Percentiles rank a stretch among this genome's conserved stretches.
phyloP scores from a whole-genome alignment of 2,797 vertebrate genomes.

The Aselliscus stoliczkanus region DNA sequence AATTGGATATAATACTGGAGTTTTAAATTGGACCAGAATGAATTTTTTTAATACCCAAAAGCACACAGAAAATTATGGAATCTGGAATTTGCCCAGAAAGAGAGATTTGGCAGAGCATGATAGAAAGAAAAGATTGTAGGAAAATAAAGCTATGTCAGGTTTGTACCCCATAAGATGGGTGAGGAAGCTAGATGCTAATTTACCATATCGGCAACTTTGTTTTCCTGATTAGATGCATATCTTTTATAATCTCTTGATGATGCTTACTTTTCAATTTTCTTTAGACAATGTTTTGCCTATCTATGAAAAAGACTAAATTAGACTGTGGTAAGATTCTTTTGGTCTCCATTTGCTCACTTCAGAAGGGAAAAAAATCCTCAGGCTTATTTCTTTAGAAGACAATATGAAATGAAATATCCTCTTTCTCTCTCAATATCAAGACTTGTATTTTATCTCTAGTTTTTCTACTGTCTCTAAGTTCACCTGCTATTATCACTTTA shows the following conservation, averaged over 20 bases:
- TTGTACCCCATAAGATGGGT: neutral
- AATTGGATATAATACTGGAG: neutral
- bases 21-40: neutral
- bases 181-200: neutral
- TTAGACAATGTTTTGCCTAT: constrained; percentile 15
- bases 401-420: constrained; percentile 1
- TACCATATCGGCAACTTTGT: neutral
- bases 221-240: constrained; percentile 3
- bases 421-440: neutral
- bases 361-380: constrained; percentile 6
- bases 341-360: constrained; percentile 5
- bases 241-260: constrained; percentile 8
- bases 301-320: constrained; percentile 29
- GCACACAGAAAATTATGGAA: constrained; percentile 28
- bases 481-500: neutral
- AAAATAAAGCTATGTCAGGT: neutral
- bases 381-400: neutral
- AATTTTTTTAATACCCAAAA: constrained; percentile 1
- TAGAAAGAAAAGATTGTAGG: neutral
- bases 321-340: neutral
- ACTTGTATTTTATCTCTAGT: neutral
- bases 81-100: neutral
- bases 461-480: neutral
- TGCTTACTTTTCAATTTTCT: constrained; percentile 39
- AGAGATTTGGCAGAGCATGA: neutral